These are phyloP conservation scores for Drosophila nr. perissopoda DNA, from an alignment of 2,888 invertebrate species.

Conservation along the genomic window DNA sequence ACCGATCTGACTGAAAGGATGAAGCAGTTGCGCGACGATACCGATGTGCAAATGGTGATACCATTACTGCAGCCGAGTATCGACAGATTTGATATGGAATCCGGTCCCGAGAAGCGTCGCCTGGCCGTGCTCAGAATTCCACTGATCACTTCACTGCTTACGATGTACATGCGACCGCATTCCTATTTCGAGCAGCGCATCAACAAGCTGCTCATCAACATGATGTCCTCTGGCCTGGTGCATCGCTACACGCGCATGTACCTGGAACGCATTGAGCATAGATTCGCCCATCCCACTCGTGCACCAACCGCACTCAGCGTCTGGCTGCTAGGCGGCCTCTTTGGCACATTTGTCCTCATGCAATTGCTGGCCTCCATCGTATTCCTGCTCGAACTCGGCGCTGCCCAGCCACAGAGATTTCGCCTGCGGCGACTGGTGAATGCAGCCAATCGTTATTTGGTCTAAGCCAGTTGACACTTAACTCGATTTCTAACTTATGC, in stretches of 20 bases:
- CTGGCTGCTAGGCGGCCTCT: slow-evolving; percentile 68
- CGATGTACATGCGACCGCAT: slow-evolving; percentile 78
- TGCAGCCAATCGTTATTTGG: slow-evolving; percentile 43
- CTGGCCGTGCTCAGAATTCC: slow-evolving; percentile 55
- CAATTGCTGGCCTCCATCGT: slow-evolving; percentile 57
- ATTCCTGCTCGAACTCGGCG: slow-evolving; percentile 70
- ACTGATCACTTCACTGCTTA: slow-evolving; percentile 69
- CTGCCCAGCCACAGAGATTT: slow-evolving; percentile 11
- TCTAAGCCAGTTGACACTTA: background rate
- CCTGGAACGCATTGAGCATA: slow-evolving; percentile 50
- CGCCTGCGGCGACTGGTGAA: slow-evolving; percentile 40
- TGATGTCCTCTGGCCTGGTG: slow-evolving; percentile 75
- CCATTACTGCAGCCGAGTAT: slow-evolving; percentile 49
- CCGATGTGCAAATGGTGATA: slow-evolving; percentile 43
- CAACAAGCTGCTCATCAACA: slow-evolving; percentile 64
- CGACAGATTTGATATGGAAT: slow-evolving; percentile 57
- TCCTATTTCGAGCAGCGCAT: slow-evolving; percentile 68
- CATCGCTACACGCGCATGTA: slow-evolving; percentile 62
- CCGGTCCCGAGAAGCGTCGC: slow-evolving; percentile 35
- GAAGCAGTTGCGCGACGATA: slow-evolving; percentile 39
- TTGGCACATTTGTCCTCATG: slow-evolving; percentile 55
- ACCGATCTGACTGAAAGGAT: background rate
- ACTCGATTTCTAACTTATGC: background rate
- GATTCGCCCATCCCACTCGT: background rate
- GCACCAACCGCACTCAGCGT: slow-evolving; percentile 68